Conservation (phyloP, 2,797 vertebrate genomes). For the Eulemur albifrons region DNA sequence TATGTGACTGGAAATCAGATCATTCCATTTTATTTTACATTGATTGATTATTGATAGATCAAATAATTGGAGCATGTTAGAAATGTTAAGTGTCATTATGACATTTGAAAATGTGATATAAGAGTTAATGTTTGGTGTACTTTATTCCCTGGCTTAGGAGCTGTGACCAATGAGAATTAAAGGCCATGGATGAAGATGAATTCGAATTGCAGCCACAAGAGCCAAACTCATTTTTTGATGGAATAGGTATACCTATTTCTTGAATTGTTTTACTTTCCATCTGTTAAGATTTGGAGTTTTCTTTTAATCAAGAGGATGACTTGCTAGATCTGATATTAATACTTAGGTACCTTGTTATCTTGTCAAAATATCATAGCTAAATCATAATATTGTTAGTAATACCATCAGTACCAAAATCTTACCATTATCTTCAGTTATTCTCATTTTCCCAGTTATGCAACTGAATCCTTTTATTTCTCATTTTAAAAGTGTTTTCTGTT, state of each 20-base stretch:
- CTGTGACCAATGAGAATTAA: conserved; percentile 93
- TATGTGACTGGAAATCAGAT: not conserved
- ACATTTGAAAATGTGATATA: not conserved
- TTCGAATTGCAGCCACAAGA: conserved; percentile 95
- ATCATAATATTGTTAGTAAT: not conserved
- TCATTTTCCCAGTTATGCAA: not conserved
- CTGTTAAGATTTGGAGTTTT: not conserved
- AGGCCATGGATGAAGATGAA: conserved; percentile 98
- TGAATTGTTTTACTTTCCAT: not conserved
- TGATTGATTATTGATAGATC: not conserved
- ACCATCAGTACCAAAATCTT: not conserved
- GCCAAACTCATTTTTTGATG: conserved; percentile 94
- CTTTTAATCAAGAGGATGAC: not conserved
- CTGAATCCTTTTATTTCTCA: not conserved
- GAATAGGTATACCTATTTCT: conserved; percentile 83
- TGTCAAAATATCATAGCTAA: not conserved
- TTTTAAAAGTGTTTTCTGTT: not conserved
- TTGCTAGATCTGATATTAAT: not conserved
- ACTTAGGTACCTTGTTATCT: not conserved
- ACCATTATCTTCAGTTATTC: not conserved
- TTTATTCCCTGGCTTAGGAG: conserved; percentile 77
- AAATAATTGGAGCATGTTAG: not conserved
- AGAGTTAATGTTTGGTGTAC: conserved; percentile 48
- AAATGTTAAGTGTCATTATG: not conserved
- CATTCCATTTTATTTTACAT: not conserved